Conservation (phyloP, 2,113 vertebrate species). For the Echinops telfairi region DNA sequence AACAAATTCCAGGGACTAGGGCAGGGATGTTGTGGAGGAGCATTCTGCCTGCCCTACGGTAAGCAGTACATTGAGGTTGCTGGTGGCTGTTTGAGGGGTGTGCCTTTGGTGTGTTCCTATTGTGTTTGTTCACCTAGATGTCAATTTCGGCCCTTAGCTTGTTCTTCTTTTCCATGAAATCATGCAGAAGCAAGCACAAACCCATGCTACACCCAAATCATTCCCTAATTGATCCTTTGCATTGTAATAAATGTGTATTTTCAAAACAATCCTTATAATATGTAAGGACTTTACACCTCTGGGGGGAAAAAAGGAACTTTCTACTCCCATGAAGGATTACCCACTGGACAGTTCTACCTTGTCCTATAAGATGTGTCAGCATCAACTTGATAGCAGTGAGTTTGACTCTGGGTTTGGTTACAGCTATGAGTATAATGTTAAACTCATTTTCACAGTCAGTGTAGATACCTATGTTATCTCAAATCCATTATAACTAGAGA, state of each 20-base stretch:
- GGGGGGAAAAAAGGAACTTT: slow-evolving; percentile 37
- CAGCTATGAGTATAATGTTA: neutral
- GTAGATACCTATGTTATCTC: neutral
- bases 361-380: no score
- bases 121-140: neutral
- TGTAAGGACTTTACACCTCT: neutral
- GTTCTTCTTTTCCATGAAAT: neutral
- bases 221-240: neutral
- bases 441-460: neutral
- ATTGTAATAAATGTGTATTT: neutral
- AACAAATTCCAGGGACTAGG: neutral
- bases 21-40: neutral
- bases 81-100: neutral
- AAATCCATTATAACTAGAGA: neutral
- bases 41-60: neutral
- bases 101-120: neutral
- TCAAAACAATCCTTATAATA: slow-evolving; percentile 11
- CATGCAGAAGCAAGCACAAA: neutral
- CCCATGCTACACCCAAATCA: neutral
- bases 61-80: neutral
- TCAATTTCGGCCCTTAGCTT: neutral
- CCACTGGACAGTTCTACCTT: no score
- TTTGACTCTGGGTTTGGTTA: neutral
- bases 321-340: neutral
- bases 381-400: no score